Base-by-base conservation (phyloP, 2,113 vertebrate genomes). In the Carlito syrichta region DNA sequence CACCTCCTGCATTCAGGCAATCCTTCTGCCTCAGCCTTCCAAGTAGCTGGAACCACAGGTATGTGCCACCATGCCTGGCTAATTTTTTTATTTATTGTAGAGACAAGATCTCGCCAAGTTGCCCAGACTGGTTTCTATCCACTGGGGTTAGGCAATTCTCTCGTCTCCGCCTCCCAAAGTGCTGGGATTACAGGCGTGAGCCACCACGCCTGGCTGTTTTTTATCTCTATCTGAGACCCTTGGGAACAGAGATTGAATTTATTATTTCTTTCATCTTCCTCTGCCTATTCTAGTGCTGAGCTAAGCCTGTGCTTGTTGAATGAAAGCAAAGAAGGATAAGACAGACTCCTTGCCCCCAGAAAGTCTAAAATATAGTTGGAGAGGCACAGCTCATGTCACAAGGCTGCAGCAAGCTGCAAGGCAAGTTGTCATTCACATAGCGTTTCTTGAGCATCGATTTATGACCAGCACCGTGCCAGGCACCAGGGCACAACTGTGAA, bases 351-450 rank as follows among this genome's bases (percentile, higher is more conserved):
- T 1, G 13, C 13, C 38, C 38, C 45, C 22, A 5, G 83, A 38
- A 86, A 54, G 82, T 52, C 11, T 25, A 45, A 38, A 12, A 6
- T 22, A 3, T 22, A 27, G 17, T 11, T 13, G 54, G 48, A 56
- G 19, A 3, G 25, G 25, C 35, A 6, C 68, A 43, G 0, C 27
- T 43, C 7, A 22, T 0, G 6, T 22, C 48, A 20, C 1, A 10
- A 78, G 77, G 17, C 38, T 0, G 2, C 20, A 2, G 14, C 1
- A n/a, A 86, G 78, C 73, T 19, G 6, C 10, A 56, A 20, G 20
- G 22, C 30, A 13, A 35, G 30, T 77, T 0, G 0, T 22, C n/a
- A 3, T 10, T 40, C 0, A 5, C 14, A 7, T 4, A 9, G 71
- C 1, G 8, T 66, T n/a, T 43, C 8, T 1, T 8, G 25, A 35